phyloP scores from a whole-genome alignment of 2,888 invertebrate species.

The Drosophila tanythrix region DNA sequence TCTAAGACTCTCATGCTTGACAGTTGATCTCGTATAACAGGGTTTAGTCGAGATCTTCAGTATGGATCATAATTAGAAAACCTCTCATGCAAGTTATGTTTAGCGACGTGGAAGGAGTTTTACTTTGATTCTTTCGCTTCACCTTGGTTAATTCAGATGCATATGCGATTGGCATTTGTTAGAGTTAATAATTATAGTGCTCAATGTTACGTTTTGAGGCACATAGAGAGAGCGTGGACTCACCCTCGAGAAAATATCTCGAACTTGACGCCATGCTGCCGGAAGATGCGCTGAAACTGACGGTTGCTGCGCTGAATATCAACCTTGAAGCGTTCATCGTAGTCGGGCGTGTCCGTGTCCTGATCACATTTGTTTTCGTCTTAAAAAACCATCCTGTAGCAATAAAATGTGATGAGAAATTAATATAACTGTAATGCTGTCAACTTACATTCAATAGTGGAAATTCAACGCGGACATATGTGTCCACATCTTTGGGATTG shows the following conservation, averaged over 20 bases:
- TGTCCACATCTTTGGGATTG: slow-evolving; percentile 94
- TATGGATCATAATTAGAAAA: slow-evolving; percentile 1
- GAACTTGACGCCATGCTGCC: slow-evolving; percentile 94
- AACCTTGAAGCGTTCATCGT: slow-evolving; percentile 92
- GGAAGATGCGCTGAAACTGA: slow-evolving; percentile 93
- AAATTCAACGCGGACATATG: slow-evolving; percentile 96
- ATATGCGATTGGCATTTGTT: slow-evolving; percentile 52
- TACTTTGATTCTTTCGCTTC: slow-evolving; percentile 21
- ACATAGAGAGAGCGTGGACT: slow-evolving; percentile 79
- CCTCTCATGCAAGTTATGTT: slow-evolving; percentile 5
- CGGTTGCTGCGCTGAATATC: slow-evolving; percentile 92
- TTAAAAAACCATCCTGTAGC: slow-evolving; percentile 89
- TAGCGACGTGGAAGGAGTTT: slow-evolving; percentile 4
- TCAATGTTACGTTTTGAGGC: slow-evolving; percentile 10
- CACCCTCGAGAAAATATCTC: slow-evolving; percentile 97
- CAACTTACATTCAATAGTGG: slow-evolving; percentile 86
- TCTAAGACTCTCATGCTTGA: background rate
- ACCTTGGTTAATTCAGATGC: slow-evolving; percentile 49
- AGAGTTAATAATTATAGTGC: slow-evolving; percentile 25
- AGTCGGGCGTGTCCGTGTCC: slow-evolving; percentile 95
- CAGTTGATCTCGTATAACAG: background rate
- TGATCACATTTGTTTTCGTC: slow-evolving; percentile 91
- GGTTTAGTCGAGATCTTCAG: background rate
- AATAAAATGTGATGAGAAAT: background rate
- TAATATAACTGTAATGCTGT: background rate